These are phyloP conservation scores for Macropodus opercularis DNA, from an alignment of 2,797 vertebrate species.

Conservation along the genomic window DNA sequence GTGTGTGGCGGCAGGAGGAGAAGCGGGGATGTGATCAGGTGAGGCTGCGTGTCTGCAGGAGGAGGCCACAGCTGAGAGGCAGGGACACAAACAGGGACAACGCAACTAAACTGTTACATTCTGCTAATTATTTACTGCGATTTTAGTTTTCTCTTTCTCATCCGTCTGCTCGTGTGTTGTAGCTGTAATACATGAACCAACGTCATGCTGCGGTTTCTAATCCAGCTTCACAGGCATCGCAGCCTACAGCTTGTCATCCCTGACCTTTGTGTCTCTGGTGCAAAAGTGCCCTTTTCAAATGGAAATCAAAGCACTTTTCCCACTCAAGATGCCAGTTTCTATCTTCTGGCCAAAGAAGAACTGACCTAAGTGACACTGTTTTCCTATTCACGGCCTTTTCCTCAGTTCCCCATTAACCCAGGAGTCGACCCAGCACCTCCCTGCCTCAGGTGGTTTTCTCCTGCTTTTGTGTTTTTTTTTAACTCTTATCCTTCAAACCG, in stretches of 20 bases:
- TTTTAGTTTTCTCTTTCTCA: constrained; percentile 4
- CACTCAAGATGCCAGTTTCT: constrained; percentile 17
- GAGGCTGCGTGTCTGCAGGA: constrained; percentile 3
- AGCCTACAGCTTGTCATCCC: constrained; percentile 16
- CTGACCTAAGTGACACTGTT: constrained; percentile 21
- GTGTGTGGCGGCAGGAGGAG: constrained; percentile 14
- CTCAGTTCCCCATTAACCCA: constrained; percentile 10
- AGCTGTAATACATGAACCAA: constrained; percentile 13
- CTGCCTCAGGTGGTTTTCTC: neutral
- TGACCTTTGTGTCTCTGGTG: constrained; percentile 47
- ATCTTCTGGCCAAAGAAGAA: constrained; percentile 15
- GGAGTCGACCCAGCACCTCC: neutral
- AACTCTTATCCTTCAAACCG: no score
- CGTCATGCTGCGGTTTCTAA: constrained; percentile 21
- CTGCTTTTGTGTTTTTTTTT: no score
- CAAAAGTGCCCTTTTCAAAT: constrained; percentile 49
- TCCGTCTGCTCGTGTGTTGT: neutral
- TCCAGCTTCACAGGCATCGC: constrained; percentile 24
- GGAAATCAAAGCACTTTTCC: constrained; percentile 34
- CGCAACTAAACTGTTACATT: neutral
- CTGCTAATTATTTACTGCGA: neutral
- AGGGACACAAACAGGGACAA: constrained; percentile 5
- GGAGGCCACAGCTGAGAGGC: constrained; percentile 13
- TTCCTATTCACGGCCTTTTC: constrained; percentile 7
- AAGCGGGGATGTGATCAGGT: constrained; percentile 15